Conservation (phyloP, 2,888 invertebrate species). For the Cheilosia grossa region DNA sequence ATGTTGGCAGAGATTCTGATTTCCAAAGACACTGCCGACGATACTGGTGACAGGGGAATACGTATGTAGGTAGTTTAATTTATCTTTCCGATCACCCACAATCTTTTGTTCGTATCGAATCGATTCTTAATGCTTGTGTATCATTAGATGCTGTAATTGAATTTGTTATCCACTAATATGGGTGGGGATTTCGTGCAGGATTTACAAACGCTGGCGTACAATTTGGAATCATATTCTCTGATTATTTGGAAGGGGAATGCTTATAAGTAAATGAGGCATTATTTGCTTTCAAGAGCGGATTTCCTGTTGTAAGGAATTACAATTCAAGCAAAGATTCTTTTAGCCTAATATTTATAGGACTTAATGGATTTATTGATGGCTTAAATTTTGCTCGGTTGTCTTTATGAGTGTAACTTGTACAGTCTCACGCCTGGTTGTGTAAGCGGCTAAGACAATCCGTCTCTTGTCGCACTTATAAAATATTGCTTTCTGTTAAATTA, state of each 20-base stretch:
- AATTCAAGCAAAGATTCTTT: neutral
- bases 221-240: neutral
- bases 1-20: slow-evolving; percentile 17
- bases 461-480: too few relatives aligned
- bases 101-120: slow-evolving; percentile 40
- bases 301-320: neutral
- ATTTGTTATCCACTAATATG: slow-evolving; percentile 24
- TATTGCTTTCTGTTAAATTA: too few relatives aligned
- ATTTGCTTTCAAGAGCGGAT: neutral
- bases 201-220: neutral
- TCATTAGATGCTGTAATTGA: slow-evolving; percentile 44
- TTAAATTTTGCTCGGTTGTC: too few relatives aligned
- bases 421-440: too few relatives aligned
- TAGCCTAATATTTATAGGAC: too few relatives aligned
- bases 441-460: too few relatives aligned
- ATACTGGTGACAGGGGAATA: slow-evolving; percentile 12
- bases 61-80: slow-evolving; percentile 32
- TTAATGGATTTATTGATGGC: too few relatives aligned
- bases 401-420: too few relatives aligned
- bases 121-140: slow-evolving; percentile 2
- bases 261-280: neutral
- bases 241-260: neutral
- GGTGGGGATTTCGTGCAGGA: neutral
- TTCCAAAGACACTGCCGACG: slow-evolving; percentile 3
- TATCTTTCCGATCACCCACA: slow-evolving; percentile 22